These are phyloP conservation scores for Epinephelus coioides DNA, from an alignment of 2,797 vertebrate species.

Conservation along the genomic window DNA sequence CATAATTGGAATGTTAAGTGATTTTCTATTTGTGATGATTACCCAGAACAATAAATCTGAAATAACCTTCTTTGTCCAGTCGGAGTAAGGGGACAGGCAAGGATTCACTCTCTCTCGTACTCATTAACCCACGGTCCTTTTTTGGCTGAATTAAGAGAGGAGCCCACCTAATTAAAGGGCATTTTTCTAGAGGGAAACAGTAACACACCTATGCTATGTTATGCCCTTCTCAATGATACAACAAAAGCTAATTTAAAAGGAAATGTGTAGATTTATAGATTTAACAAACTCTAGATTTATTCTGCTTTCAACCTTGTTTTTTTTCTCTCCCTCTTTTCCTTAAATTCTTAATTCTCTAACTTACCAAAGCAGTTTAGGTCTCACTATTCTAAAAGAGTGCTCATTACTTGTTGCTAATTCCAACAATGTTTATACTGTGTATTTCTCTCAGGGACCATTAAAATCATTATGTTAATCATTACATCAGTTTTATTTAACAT, in stretches of 20 bases:
- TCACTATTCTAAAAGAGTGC: background rate
- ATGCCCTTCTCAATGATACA: conserved; percentile 28
- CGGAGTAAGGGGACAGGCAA: conserved; percentile 56
- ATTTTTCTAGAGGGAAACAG: conserved; percentile 40
- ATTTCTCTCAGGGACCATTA: background rate
- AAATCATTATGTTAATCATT: conserved; percentile 4
- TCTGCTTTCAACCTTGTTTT: background rate
- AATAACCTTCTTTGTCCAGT: conserved; percentile 75
- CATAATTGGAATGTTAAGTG: conserved; percentile 80
- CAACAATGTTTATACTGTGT: background rate
- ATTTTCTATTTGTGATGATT: conserved; percentile 82
- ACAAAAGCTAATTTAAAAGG: background rate
- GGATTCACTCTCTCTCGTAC: conserved; percentile 51
- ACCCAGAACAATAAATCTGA: conserved; percentile 78
- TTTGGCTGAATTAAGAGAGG: conserved; percentile 53
- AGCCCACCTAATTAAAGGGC: conserved; percentile 47
- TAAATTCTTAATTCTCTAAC: background rate
- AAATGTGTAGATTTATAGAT: background rate
- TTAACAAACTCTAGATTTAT: background rate
- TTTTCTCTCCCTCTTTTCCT: background rate
- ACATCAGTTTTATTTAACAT: conserved; percentile 19
- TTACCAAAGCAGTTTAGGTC: background rate
- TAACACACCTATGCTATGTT: conserved; percentile 26
- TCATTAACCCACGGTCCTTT: conserved; percentile 67
- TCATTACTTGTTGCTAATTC: conserved; percentile 20